phyloP scores from a whole-genome alignment of 2,113 vertebrate species.

The Himantopus leucocephalus region DNA sequence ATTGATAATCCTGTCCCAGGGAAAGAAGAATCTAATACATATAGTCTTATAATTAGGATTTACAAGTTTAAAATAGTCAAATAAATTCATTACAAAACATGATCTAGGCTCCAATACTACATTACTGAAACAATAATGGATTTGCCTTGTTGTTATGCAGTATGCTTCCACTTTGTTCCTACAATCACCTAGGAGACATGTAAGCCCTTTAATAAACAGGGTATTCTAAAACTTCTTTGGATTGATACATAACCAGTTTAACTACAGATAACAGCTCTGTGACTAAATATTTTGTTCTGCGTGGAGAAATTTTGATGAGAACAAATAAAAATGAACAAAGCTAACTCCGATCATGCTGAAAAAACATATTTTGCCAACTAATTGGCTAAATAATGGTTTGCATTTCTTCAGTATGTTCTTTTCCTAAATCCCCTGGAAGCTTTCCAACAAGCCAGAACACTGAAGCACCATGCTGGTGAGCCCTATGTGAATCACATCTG shows the following conservation, averaged over 20 bases:
- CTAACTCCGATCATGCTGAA: neutral
- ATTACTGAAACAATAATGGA: neutral
- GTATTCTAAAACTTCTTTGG: constrained; percentile 22
- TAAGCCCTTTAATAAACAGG: constrained; percentile 41
- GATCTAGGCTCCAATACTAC: neutral
- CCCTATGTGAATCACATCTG: constrained; percentile 39
- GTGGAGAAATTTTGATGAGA: constrained; percentile 33
- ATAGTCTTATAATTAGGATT: neutral
- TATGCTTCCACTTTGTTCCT: neutral
- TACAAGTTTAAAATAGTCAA: neutral
- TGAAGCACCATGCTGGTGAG: constrained; percentile 17
- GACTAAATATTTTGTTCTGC: constrained; percentile 7
- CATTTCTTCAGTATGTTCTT: neutral
- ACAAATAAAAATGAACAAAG: constrained; percentile 62
- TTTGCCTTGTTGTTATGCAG: neutral
- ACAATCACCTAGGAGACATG: constrained; percentile 1
- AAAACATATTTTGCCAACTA: constrained; percentile 42
- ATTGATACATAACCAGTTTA: constrained; percentile 40
- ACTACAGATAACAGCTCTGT: neutral
- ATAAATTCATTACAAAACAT: neutral
- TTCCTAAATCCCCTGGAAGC: constrained; percentile 11
- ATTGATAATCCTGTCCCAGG: neutral
- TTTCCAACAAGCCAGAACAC: constrained; percentile 26
- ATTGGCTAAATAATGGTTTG: constrained; percentile 35
- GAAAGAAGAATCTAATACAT: neutral